These are phyloP conservation scores for Eutrigla gurnardus DNA, from an alignment of 2,797 vertebrate species.

Conservation along the genomic window DNA sequence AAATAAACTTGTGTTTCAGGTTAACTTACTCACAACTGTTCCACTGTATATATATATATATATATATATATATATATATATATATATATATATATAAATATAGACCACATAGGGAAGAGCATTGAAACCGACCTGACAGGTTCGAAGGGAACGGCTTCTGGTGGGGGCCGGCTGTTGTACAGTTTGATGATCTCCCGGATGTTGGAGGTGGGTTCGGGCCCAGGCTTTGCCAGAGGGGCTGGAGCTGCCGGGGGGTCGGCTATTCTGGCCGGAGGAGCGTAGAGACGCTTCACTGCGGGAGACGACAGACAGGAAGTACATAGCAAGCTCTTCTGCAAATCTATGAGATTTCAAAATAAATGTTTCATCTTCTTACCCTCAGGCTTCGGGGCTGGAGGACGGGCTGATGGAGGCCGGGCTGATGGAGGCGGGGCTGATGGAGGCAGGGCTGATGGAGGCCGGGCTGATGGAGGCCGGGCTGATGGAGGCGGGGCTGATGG, in stretches of 20 bases:
- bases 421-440: slow-evolving; percentile 38
- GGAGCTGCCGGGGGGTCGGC: slow-evolving; percentile 12
- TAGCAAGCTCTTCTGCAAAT: neutral
- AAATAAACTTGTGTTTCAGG: no score
- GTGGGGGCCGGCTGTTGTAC: slow-evolving; percentile 88
- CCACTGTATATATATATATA: no score
- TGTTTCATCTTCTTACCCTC: slow-evolving; percentile 57
- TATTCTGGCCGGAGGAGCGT: slow-evolving; percentile 36
- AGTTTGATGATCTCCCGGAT: slow-evolving; percentile 92
- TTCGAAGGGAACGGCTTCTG: slow-evolving; percentile 80
- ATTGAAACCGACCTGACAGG: slow-evolving; percentile 84
- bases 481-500: neutral
- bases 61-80: no score
- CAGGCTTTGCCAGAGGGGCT: neutral
- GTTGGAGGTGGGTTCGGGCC: slow-evolving; percentile 85
- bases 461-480: slow-evolving; percentile 37
- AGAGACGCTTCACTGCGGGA: slow-evolving; percentile 46
- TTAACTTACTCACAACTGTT: no score
- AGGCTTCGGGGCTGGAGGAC: slow-evolving; percentile 55
- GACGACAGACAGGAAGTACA: neutral
- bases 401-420: slow-evolving; percentile 13
- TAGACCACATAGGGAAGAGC: neutral
- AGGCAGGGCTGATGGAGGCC: neutral
- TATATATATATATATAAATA: no score
- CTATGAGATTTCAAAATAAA: no score